A percentile compares a stretch with the other conserved stretches of the same genome.
phyloP scores from a whole-genome alignment of 2,797 vertebrate genomes.

The Chromis chromis region DNA sequence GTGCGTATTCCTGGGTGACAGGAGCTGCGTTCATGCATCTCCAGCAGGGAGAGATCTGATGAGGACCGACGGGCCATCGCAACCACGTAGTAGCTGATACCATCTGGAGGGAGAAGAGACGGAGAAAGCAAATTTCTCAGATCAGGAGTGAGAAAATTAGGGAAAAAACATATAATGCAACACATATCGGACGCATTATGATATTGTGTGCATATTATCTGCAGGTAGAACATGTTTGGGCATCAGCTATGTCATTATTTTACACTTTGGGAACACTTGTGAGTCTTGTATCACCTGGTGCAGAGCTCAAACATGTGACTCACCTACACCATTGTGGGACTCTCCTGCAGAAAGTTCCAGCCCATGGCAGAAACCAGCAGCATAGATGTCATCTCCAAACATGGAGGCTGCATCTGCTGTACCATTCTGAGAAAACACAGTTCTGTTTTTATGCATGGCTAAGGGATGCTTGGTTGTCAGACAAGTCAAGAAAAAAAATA shows the following conservation, averaged over 20 bases:
- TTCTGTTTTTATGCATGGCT: background rate
- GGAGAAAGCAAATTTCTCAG: background rate
- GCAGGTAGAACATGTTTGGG: background rate
- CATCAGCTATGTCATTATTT: background rate
- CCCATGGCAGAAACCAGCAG: conserved; percentile 84
- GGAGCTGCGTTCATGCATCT: conserved; percentile 89
- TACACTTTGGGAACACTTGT: no score
- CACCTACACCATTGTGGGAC: conserved; percentile 84
- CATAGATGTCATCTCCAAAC: conserved; percentile 86
- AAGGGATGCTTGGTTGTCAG: background rate
- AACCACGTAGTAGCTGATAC: conserved; percentile 85
- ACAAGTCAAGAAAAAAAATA: background rate
- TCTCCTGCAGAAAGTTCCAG: conserved; percentile 86
- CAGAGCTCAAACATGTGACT: conserved; percentile 40
- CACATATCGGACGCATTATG: no score
- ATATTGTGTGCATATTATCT: no score
- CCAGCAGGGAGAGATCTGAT: conserved; percentile 85
- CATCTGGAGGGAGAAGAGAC: conserved; percentile 70
- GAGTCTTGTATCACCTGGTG: background rate
- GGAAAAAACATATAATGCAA: background rate
- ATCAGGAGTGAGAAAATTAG: background rate
- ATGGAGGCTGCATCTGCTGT: conserved; percentile 86
- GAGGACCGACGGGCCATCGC: conserved; percentile 86
- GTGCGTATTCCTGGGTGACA: conserved; percentile 88
- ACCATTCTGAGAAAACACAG: conserved; percentile 78